phyloP scores from a whole-genome alignment of 2,797 vertebrate species.

The Chelon auratus region DNA sequence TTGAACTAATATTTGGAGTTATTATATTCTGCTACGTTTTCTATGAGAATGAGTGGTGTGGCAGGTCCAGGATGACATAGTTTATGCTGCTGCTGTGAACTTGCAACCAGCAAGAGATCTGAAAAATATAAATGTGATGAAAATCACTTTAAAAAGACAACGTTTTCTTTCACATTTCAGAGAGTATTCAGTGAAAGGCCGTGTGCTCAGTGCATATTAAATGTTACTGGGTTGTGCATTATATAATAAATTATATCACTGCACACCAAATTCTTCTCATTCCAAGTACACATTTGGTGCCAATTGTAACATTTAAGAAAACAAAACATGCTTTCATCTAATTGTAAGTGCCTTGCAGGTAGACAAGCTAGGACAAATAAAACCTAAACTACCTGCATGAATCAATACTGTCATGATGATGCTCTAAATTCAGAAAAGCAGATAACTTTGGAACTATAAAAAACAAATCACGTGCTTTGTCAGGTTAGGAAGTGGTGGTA shows the following conservation, averaged over 20 bases:
- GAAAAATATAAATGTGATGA: constrained; percentile 64
- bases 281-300: not conserved
- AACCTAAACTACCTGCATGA: not conserved
- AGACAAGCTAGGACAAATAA: not conserved
- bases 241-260: not conserved
- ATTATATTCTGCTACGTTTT: constrained; percentile 82
- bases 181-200: constrained; percentile 12
- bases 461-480: not conserved
- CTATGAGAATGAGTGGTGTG: constrained; percentile 61
- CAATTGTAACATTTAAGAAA: not conserved
- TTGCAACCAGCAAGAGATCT: constrained; percentile 58
- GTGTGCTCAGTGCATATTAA: constrained; percentile 35
- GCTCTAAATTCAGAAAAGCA: no score
- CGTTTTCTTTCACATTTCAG: constrained; percentile 56
- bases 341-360: not conserved
- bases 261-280: constrained; percentile 16
- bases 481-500: not conserved
- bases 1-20: constrained; percentile 79
- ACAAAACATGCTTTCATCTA: not conserved
- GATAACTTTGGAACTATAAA: no score
- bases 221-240: constrained; percentile 12
- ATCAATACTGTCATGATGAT: not conserved
- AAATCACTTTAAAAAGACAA: constrained; percentile 64
- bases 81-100: constrained; percentile 60
- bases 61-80: constrained; percentile 62